phyloP scores from a whole-genome alignment of 2,113 vertebrate species.

The Myotis davidii region DNA sequence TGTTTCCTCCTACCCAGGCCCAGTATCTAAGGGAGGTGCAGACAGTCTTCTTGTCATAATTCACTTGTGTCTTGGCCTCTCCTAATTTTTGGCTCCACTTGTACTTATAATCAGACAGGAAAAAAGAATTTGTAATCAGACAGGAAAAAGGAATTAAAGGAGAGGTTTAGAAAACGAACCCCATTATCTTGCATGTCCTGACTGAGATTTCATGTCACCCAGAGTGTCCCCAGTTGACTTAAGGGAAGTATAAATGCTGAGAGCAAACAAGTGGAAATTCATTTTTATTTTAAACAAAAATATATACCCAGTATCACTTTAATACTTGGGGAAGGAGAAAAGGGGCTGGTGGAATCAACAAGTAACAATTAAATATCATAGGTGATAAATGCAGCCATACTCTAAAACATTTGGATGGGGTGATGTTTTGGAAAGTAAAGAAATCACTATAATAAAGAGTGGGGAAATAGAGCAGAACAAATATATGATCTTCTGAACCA shows the following conservation, averaged over 20 bases:
- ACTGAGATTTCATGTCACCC: neutral
- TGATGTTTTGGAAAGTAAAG: neutral
- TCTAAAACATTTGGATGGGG: neutral
- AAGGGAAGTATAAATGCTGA: neutral
- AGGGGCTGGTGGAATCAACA: neutral
- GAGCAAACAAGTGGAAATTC: neutral
- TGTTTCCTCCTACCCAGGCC: neutral
- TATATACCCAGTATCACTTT: neutral
- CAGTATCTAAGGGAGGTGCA: neutral
- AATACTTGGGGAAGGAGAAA: neutral
- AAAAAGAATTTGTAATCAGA: constrained; percentile 25
- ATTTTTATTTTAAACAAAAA: neutral
- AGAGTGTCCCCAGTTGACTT: neutral
- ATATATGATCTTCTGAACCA: neutral
- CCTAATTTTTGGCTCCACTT: neutral
- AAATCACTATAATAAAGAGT: neutral
- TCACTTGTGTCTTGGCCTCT: neutral
- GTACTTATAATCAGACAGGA: neutral
- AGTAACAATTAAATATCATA: neutral
- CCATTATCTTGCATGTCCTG: neutral
- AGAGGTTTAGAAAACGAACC: neutral
- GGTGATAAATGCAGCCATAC: neutral
- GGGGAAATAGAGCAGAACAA: neutral
- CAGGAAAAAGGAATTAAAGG: neutral
- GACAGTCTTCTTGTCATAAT: constrained; percentile 12